Evolutionary conservation across 2,888 invertebrate genomes (phyloP).

Genomic region (Thecocarcelia acutangulata): DNA sequence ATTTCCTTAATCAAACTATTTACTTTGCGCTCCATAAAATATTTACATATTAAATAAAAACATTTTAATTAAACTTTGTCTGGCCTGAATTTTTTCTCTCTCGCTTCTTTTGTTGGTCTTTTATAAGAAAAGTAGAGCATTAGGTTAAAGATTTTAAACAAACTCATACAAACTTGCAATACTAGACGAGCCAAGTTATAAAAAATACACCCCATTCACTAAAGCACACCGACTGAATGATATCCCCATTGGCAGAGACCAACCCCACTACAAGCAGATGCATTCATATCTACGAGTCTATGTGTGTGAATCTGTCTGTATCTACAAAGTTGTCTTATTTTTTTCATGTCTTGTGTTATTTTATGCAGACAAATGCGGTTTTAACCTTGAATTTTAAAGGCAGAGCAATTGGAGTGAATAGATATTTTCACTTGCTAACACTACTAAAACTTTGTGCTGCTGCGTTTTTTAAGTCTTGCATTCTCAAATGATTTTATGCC

Average conservation of each 20-base stretch:
- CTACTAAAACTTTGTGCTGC: not conserved
- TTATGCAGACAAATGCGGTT: constrained; percentile 67
- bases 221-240: not conserved
- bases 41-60: constrained; percentile 19
- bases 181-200: constrained; percentile 42
- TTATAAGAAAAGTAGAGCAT: constrained; percentile 58
- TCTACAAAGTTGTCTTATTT: constrained; percentile 48
- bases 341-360: constrained; percentile 66
- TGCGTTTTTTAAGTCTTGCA: constrained; percentile 11
- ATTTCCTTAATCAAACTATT: constrained; percentile 12
- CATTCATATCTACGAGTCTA: constrained; percentile 12
- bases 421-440: constrained; percentile 21
- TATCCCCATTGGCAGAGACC: constrained; percentile 7
- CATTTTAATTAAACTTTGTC: constrained; percentile 57
- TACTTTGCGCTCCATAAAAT: not conserved
- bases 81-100: constrained; percentile 12
- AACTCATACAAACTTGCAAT: constrained; percentile 36
- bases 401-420: constrained; percentile 7
- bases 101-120: constrained; percentile 8
- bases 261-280: constrained; percentile 17
- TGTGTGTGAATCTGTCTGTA: not conserved
- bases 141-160: constrained; percentile 63
- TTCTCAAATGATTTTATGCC: constrained; percentile 34
- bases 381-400: constrained; percentile 59
- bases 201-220: constrained; percentile 37